phyloP scores from a whole-genome alignment of 2,797 vertebrate species.

The Hippocampus kuda region DNA sequence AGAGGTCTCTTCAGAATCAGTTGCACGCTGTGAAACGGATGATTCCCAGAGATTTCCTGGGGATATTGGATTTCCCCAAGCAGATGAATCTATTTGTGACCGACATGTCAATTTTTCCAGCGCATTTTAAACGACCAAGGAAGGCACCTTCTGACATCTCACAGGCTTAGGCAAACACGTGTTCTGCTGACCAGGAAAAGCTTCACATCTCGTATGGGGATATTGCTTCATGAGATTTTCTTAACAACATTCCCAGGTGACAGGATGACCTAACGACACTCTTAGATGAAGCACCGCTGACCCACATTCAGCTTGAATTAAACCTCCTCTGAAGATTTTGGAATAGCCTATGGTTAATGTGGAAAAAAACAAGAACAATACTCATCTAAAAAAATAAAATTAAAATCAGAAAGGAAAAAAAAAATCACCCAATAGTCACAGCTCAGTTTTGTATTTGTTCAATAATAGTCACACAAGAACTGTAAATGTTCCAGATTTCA shows the following conservation, averaged over 20 bases:
- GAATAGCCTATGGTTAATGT: conserved; percentile 38
- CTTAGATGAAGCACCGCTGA: conserved; percentile 21
- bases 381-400: conserved; percentile 21
- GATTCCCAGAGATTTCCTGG: conserved; percentile 59
- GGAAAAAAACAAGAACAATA: conserved; percentile 28
- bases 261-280: conserved; percentile 18
- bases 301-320: conserved; percentile 16
- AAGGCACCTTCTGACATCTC: conserved; percentile 38
- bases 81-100: conserved; percentile 62
- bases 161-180: conserved; percentile 36
- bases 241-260: conserved; percentile 38
- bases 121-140: conserved; percentile 29
- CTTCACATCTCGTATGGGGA: conserved; percentile 29
- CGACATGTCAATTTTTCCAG: conserved; percentile 56
- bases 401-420: conserved; percentile 19
- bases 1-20: conserved; percentile 53
- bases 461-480: conserved; percentile 36
- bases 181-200: conserved; percentile 56
- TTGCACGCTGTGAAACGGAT: conserved; percentile 49
- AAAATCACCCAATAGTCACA: conserved; percentile 26
- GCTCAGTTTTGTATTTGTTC: conserved; percentile 37
- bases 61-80: conserved; percentile 62
- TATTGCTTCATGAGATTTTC: conserved; percentile 43
- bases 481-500: conserved; percentile 40
- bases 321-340: conserved; percentile 18